Base-by-base conservation (phyloP, 2,888 invertebrate genomes). In the Isoperla grammatica region DNA sequence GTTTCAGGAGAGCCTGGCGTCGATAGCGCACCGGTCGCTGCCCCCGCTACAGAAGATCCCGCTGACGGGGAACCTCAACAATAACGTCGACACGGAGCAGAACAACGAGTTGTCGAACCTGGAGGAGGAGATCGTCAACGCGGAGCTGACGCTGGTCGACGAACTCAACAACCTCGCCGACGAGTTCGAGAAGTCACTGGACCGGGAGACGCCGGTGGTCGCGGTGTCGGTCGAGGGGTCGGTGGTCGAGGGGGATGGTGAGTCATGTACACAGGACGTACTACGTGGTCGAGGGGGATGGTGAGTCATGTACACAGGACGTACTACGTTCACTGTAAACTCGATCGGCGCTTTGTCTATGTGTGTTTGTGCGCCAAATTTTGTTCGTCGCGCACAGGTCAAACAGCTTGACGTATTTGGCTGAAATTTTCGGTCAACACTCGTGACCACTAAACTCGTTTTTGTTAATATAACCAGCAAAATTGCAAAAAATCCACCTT, bases 1-100 rank as follows among this genome's bases (percentile, higher is more conserved):
- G n/a, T n/a, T n/a, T n/a, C 50, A 50, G 50, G 50, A 50, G 15
- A 50, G 50, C 15, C 13, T 37, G 13, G 50, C 19, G 2, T 50
- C 50, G 2, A 15, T 50, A 9, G 50, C 29, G 6, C 17, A 17
- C 8, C 50, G 50, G 2, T 23, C 50, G 3, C 37, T 50, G 15
- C 50, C 50, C 3, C 50, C 50, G 2, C 50, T 50, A 2, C 50
- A 50, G 15, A 29, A 35, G 6, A n/a, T 50, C 8, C 50, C 50
- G 17, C 15, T 35, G 13, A 17, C 37, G 13, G 11, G 3, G 5
- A 46, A 12, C 6, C n/a, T 50, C 50, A 35, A 35, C 37, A 50
- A 50, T 37, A 35, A 35, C 50, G 17, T 35, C 35, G 50, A 23
- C 2, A 45, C 17, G 5, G 45, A n/a, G n/a, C n/a, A n/a, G n/a